phyloP scores from a whole-genome alignment of 2,888 invertebrate species.

The Sminthurides aquaticus region DNA sequence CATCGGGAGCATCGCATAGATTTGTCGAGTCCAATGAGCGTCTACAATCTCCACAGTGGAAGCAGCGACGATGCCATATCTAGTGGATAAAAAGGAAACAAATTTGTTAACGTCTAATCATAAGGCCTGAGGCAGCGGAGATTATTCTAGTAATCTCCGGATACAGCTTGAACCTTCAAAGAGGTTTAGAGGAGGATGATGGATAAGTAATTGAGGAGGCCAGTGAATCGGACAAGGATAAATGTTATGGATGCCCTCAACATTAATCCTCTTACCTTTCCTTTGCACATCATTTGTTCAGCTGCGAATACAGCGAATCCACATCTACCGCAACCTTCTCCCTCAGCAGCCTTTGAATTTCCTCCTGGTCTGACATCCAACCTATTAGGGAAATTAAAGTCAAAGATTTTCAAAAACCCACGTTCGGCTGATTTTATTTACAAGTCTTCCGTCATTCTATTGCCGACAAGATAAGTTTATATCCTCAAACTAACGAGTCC shows the following conservation, averaged over 20 bases:
- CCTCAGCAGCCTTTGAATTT: conserved; percentile 64
- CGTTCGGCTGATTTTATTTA: no score
- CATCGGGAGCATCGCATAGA: conserved; percentile 83
- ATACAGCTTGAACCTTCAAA: background rate
- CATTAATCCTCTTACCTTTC: conserved; percentile 51
- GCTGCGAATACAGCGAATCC: conserved; percentile 89
- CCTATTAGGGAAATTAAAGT: conserved; percentile 47
- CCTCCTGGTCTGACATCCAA: conserved; percentile 66
- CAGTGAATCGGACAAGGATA: background rate
- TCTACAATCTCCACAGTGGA: conserved; percentile 80
- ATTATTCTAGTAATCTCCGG: background rate
- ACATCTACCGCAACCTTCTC: conserved; percentile 77
- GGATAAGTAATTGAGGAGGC: background rate
- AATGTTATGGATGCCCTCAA: background rate
- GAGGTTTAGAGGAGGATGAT: no score
- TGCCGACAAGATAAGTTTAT: no score
- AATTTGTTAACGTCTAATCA: no score
- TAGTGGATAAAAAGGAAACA: no score
- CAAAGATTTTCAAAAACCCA: background rate
- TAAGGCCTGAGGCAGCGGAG: no score
- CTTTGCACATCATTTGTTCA: conserved; percentile 93
- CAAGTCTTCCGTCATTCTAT: no score
- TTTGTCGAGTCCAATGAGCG: conserved; percentile 84
- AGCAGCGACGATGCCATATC: conserved; percentile 88
- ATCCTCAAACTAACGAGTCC: no score